Evolutionary conservation across 2,888 invertebrate species (phyloP), one percentile per base, ranked within the genome.

Genomic region (Dione juno): DNA sequence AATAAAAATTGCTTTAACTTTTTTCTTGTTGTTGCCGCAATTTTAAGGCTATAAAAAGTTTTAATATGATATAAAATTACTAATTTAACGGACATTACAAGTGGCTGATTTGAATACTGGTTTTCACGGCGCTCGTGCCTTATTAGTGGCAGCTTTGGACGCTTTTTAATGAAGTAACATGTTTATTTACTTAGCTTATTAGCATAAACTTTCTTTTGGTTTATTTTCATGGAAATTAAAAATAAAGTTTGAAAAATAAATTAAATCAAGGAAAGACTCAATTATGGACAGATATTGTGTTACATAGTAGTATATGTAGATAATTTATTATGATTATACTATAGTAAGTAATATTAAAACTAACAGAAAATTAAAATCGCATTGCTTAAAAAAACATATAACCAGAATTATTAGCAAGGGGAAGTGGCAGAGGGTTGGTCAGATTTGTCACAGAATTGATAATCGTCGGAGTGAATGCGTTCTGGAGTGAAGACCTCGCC

Each of bases 131-230:
- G n/a, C 50, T 35, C 53, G 59, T 52, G 58, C 52, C 67, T 68
- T 68, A 68, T 68, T 63, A 68, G 67, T 53, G 53, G 37, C 41
- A 14, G 10, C 37, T 68, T 52, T 53, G 28, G 53, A 41, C 53
- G 61, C 52, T 52, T 61, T 48, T 53, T 61, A 43, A 52, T 61
- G 61, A 68, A 52, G 35, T 61, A 11, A 61, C 61, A 59, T 43
- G 41, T 61, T 68, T 68, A 68, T 68, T 61, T 68, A 68, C 67
- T 53, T 68, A 43, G 37, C 16, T 43, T 61, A 43, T 67, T 37
- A 16, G 43, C 53, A 53, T 53, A 35, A 59, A 14, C 28, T 64
- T 54, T 21, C 52, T 50, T 37, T 37, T 9, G n/a, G n/a, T 48
- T 14, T 8, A 19, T 54, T 37, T 35, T n/a, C n/a, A 16, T 8